phyloP scores from a whole-genome alignment of 92 coral and sea anemone genomes.

The Epizoanthus scotinus region DNA sequence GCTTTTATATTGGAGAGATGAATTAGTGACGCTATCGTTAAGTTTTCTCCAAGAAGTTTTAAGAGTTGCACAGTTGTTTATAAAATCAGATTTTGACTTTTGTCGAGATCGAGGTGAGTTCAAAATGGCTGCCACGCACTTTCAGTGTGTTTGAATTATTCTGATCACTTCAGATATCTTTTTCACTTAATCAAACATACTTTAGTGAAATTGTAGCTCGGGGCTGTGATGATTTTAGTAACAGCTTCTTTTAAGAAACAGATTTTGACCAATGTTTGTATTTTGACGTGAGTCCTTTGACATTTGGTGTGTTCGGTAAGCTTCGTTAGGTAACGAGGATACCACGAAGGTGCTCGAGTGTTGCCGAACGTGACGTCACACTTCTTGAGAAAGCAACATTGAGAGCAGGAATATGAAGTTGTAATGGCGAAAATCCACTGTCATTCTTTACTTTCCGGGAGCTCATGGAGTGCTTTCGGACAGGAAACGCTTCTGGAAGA shows the following conservation, averaged over 20 bases:
- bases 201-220: background rate
- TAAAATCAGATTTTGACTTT: conserved; percentile 17
- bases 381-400: conserved; percentile 89
- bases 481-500: conserved; percentile 82
- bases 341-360: conserved; percentile 59
- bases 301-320: conserved; percentile 72
- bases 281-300: conserved; percentile 66
- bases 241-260: conserved; percentile 15
- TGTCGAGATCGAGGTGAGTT: conserved; percentile 41
- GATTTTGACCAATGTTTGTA: conserved; percentile 22
- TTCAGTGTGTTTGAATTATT: conserved; percentile 38
- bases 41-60: background rate
- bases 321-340: conserved; percentile 58
- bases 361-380: conserved; percentile 94
- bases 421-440: conserved; percentile 99
- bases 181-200: background rate
- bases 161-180: background rate
- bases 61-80: conserved; percentile 24
- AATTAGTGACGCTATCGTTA: conserved; percentile 2
- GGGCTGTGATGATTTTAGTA: background rate
- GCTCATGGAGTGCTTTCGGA: conserved; percentile 95
- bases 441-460: conserved; percentile 98
- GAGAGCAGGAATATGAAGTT: conserved; percentile 87
- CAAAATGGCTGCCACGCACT: conserved; percentile 49
- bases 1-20: conserved; percentile 23